A percentile compares a stretch with the other conserved stretches of the same genome.
Conservation (phyloP, 2,797 vertebrate genomes). For the Choloepus didactylus region DNA sequence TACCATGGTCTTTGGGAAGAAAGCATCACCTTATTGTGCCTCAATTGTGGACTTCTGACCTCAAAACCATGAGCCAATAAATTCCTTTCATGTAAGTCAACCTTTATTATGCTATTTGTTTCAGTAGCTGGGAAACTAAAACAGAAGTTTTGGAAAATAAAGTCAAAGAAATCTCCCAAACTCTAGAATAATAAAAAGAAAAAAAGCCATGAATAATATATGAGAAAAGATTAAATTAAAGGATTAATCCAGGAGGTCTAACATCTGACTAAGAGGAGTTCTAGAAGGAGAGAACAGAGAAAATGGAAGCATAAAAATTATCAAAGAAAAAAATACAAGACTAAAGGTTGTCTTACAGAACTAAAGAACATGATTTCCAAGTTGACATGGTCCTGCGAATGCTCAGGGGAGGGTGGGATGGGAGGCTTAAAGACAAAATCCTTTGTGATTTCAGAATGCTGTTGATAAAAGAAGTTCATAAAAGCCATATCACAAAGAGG, state of each 20-base stretch:
- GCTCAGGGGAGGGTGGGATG: not conserved
- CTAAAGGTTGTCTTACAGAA: not conserved
- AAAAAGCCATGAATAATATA: not conserved
- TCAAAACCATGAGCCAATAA: too few relatives aligned
- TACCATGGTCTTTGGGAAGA: too few relatives aligned
- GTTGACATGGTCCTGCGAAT: not conserved
- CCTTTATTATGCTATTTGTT: too few relatives aligned
- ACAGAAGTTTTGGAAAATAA: not conserved
- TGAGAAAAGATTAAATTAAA: conserved; percentile 8
- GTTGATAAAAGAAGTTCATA: not conserved
- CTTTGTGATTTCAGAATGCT: not conserved
- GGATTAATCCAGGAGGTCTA: not conserved
- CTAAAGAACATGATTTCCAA: not conserved
- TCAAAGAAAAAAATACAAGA: not conserved
- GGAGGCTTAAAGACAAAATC: not conserved
- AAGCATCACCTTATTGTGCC: too few relatives aligned
- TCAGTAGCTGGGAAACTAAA: too few relatives aligned
- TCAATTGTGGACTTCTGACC: too few relatives aligned
- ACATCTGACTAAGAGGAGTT: not conserved
- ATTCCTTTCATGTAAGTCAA: too few relatives aligned
- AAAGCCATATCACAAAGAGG: not conserved
- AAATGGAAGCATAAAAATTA: not conserved
- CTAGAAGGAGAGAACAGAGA: conserved; percentile 17
- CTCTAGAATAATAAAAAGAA: not conserved
- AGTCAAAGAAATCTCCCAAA: conserved; percentile 18